Base-by-base conservation (phyloP, 2,888 invertebrate genomes). In the Meandrusa payeni region DNA sequence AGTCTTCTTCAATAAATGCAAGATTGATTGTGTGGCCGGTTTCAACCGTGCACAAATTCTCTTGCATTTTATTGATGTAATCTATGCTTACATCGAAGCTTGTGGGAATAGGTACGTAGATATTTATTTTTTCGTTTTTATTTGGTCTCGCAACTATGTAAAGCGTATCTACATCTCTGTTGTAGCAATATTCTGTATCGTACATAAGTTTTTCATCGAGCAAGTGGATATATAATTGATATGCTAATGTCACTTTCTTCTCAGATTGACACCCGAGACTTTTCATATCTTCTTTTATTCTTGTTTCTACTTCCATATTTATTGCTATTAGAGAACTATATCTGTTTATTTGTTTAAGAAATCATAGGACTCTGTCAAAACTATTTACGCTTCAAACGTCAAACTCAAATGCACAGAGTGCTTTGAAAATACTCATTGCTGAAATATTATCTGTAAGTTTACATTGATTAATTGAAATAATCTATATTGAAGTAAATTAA, bases 201-300 rank as follows among this genome's bases (percentile, higher is more conserved):
- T 86, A 81, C 87, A 88, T 88, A 1, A 79, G 60, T 59, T 83
- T 83, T 32, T 81, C 75, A 48, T 88, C 88, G 0, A 86, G 73
- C 41, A 88, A 68, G 52, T 86, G 67, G 5, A 86, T 66, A 53
- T 86, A 88, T 5, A 88, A 56, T 37, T 79, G 72, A 45, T 75
- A 85, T 0, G 87, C 81, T 2, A 88, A 61, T 1, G 80, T 56
- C 28, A 87, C 75, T 58, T 87, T 79, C 45, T 66, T 56, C 13
- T 75, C 71, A 0, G 75, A 77, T n/a, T 55, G 56, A 50, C 88
- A 88, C 20, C 88, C 88, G 0, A 88, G 64, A n/a, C 69, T 54
- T 47, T 60, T 72, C 82, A 88, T 82, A 47, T 88, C 88, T 38
- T 74, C 72, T 47, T 77, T 81, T 24, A 88, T 77, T 65, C 81